Evolutionary conservation across 2,888 invertebrate genomes (phyloP).

Genomic region (Ditula angustiorana): DNA sequence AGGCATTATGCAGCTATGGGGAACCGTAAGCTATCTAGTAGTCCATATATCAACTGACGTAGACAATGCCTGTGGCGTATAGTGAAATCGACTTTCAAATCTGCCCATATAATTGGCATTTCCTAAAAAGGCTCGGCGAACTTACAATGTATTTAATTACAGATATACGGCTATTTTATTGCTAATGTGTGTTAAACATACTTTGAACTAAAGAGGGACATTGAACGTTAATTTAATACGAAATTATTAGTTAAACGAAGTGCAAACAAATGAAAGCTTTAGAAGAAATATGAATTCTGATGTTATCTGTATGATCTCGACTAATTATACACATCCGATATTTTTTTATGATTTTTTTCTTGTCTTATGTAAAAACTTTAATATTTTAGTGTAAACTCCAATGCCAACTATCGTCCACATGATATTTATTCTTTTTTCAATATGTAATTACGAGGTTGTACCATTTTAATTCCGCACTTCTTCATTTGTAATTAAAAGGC

Average conservation of each 20-base stretch:
- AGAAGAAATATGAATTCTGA: too few relatives aligned
- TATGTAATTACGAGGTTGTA: background rate
- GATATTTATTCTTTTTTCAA: background rate
- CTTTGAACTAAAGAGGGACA: too few relatives aligned
- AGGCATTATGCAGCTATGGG: conserved; percentile 48
- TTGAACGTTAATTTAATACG: too few relatives aligned
- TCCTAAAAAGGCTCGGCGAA: conserved; percentile 58
- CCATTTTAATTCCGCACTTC: background rate
- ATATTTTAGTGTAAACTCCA: too few relatives aligned
- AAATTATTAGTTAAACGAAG: too few relatives aligned
- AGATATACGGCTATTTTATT: conserved; percentile 21
- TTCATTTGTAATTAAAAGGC: background rate
- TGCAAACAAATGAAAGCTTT: too few relatives aligned
- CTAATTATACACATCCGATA: too few relatives aligned
- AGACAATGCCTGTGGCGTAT: conserved; percentile 55
- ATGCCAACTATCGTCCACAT: too few relatives aligned
- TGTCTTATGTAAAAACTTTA: too few relatives aligned
- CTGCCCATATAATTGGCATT: conserved; percentile 61
- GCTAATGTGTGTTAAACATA: too few relatives aligned
- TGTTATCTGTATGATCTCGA: too few relatives aligned
- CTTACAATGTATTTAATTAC: conserved; percentile 50
- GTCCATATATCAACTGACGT: conserved; percentile 59
- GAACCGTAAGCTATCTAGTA: conserved; percentile 54
- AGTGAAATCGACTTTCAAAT: conserved; percentile 60
- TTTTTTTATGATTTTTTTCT: too few relatives aligned